phyloP scores from a whole-genome alignment of 2,888 invertebrate species.

The Tenthredo amoena region DNA sequence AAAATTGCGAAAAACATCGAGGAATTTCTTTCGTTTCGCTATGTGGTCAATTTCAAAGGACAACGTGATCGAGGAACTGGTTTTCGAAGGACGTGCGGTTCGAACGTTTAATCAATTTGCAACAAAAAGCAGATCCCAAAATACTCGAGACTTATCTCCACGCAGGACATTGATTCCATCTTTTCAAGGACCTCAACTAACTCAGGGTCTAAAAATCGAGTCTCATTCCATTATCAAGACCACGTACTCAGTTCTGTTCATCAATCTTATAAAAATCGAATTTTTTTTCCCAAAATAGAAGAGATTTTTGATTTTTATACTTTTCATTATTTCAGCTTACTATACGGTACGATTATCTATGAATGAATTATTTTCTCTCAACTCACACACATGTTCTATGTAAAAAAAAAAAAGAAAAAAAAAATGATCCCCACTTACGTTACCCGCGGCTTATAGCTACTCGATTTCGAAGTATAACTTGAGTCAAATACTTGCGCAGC shows the following conservation, averaged over 20 bases:
- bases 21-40: not conserved
- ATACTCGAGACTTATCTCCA: not conserved
- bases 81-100: not conserved
- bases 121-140: not conserved
- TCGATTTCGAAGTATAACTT: constrained; percentile 28
- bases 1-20: constrained; percentile 32
- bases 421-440: not conserved
- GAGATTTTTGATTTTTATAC: not conserved
- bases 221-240: not conserved
- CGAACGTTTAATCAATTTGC: not conserved
- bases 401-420: not conserved
- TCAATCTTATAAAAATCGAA: not conserved
- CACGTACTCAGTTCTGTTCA: not conserved
- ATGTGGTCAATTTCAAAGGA: constrained; percentile 3
- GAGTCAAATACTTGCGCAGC: constrained; percentile 23
- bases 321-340: not conserved
- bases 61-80: constrained; percentile 16
- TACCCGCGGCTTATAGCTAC: not conserved
- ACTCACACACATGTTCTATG: not conserved
- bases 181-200: not conserved
- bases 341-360: not conserved
- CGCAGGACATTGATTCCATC: not conserved
- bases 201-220: not conserved
- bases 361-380: not conserved
- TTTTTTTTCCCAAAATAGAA: not conserved